phyloP scores from a whole-genome alignment of 1,140 invertebrate genomes.

The Drosophila setifemur region DNA sequence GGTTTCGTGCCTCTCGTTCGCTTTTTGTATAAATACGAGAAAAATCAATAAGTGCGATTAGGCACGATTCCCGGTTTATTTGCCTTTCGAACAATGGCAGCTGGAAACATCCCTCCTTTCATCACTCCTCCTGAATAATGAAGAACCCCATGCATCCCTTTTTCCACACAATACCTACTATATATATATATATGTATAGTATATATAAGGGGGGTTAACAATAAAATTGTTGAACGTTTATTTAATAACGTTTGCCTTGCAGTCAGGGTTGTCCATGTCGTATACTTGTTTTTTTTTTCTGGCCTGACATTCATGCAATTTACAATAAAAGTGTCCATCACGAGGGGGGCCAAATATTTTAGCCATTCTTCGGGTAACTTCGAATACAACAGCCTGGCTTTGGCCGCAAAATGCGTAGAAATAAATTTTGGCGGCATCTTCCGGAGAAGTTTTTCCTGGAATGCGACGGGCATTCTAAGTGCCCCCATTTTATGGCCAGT shows the following conservation, averaged over 20 bases:
- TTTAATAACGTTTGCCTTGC: conserved; percentile 48
- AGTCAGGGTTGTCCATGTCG: conserved; percentile 12
- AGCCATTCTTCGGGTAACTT: conserved; percentile 38
- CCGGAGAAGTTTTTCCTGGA: conserved; percentile 34
- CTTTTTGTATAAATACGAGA: conserved; percentile 71
- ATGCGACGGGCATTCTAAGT: conserved; percentile 68
- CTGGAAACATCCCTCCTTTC: conserved; percentile 28
- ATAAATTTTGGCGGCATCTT: conserved; percentile 46
- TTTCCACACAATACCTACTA: not conserved
- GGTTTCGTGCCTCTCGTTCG: conserved; percentile 25
- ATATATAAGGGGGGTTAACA: conserved; percentile 1
- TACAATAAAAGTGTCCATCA: conserved; percentile 53
- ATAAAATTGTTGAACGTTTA: conserved; percentile 34
- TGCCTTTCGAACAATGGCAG: conserved; percentile 56
- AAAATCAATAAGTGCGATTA: conserved; percentile 79
- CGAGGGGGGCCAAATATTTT: conserved; percentile 33
- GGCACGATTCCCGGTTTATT: conserved; percentile 76
- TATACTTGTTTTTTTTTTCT: not conserved
- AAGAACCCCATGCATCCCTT: not conserved
- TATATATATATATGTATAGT: not conserved
- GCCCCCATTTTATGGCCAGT: conserved; percentile 50
- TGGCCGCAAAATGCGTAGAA: conserved; percentile 58
- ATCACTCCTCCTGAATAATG: conserved; percentile 33
- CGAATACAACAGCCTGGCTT: conserved; percentile 19
- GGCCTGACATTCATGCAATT: conserved; percentile 24